Percentiles rank a stretch among this genome's conserved stretches.
Evolutionary conservation across 2,797 vertebrate genomes (phyloP).

Genomic region (Notolepis coatsorum): DNA sequence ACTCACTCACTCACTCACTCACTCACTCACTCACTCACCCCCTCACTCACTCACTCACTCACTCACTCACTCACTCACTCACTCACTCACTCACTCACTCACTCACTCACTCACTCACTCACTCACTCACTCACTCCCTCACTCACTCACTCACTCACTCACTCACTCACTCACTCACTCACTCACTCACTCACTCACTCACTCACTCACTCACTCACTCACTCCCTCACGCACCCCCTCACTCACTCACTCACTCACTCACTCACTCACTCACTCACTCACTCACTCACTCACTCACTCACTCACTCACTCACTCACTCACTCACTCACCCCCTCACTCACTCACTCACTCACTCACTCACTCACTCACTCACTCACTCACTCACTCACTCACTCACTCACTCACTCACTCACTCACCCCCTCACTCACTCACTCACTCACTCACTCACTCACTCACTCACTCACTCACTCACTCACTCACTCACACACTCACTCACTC

Average conservation of each 20-base stretch:
- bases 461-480: neutral
- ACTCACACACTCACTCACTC: neutral
- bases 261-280: neutral
- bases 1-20: conserved; percentile 3
- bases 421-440: neutral
- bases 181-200: conserved; percentile 8
- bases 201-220: neutral
- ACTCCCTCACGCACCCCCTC: conserved; percentile 3
- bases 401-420: conserved; percentile 2
- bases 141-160: conserved; percentile 20
- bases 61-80: neutral
- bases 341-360: conserved; percentile 14
- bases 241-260: neutral
- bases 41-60: neutral
- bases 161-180: neutral
- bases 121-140: conserved; percentile 14
- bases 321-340: conserved; percentile 20
- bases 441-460: neutral
- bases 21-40: neutral
- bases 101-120: neutral
- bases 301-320: conserved; percentile 1
- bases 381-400: conserved; percentile 8
- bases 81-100: neutral
- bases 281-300: neutral
- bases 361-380: neutral